phyloP scores from a whole-genome alignment of 2,113 vertebrate genomes.

The Sorex araneus region DNA sequence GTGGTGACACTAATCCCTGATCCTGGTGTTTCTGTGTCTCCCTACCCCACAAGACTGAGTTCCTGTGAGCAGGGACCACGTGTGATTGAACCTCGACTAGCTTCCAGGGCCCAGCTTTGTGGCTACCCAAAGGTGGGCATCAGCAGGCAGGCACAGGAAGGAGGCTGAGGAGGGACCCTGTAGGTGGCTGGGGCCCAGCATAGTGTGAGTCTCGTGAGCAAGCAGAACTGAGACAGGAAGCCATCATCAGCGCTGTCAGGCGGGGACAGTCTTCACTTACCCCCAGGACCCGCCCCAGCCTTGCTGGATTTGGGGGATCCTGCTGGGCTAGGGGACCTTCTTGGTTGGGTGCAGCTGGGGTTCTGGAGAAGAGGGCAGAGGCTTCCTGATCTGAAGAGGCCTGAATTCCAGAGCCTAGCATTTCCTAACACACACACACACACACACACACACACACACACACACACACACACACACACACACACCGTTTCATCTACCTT shows the following conservation, averaged over 20 bases:
- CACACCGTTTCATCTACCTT: too few species aligned
- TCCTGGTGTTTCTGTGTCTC: too few species aligned
- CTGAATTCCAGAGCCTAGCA: neutral
- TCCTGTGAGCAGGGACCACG: too few species aligned
- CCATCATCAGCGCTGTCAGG: neutral
- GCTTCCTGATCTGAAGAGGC: neutral
- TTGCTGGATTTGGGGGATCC: rapidly evolving
- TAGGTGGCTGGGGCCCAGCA: neutral
- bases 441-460: neutral
- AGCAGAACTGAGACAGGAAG: neutral
- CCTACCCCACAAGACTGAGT: too few species aligned
- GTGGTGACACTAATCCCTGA: too few species aligned
- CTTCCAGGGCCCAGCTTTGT: too few species aligned
- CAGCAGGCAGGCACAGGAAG: neutral
- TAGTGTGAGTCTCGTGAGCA: neutral
- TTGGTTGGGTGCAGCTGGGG: neutral
- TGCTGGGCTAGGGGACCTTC: neutral
- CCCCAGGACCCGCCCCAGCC: neutral
- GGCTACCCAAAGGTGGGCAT: too few species aligned
- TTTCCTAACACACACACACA: too few species aligned
- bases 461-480: too few species aligned
- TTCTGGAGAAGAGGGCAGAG: neutral
- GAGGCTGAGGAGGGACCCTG: neutral
- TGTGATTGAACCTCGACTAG: too few species aligned
- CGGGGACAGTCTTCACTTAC: neutral